Evolutionary conservation across 1,140 invertebrate genomes (phyloP).

Genomic region (Wiebesia pumilae): DNA sequence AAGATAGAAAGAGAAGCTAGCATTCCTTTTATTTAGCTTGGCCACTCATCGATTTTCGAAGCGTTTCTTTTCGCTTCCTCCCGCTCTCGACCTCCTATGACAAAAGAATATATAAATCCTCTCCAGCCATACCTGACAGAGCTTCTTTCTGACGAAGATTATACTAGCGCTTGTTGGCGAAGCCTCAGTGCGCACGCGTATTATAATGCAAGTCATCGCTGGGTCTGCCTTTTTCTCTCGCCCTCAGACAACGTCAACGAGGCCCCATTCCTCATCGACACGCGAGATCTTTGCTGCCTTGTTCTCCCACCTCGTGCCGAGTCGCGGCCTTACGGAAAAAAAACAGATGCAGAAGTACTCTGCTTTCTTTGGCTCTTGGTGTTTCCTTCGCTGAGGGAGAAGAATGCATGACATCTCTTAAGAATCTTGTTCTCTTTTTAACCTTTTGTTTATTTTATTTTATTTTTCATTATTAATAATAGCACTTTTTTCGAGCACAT

Average conservation of each 20-base stretch:
- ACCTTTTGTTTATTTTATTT: not conserved
- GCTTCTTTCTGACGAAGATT: not conserved
- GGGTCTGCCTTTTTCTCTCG: slow-evolving; percentile 39
- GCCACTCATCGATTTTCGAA: slow-evolving; percentile 18
- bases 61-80: not conserved
- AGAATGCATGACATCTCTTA: too few species aligned
- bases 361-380: not conserved
- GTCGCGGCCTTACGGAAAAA: not conserved
- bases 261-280: not conserved
- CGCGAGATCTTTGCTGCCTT: slow-evolving; percentile 3
- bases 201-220: slow-evolving; percentile 31
- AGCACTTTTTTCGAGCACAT: too few species aligned
- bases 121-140: not conserved
- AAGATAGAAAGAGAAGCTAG: not conserved
- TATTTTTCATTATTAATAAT: too few species aligned
- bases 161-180: not conserved
- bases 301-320: not conserved
- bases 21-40: slow-evolving; percentile 1
- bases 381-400: not conserved
- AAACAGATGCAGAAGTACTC: not conserved
- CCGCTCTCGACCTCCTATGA: not conserved
- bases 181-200: not conserved
- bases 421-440: not conserved
- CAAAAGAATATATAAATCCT: slow-evolving; percentile 21
- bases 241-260: not conserved